A percentile compares a stretch with the other conserved stretches of the same genome.
These are phyloP conservation scores for Phenganax subtilis DNA, from an alignment of 92 coral and sea anemone genomes.

Conservation along the genomic window DNA sequence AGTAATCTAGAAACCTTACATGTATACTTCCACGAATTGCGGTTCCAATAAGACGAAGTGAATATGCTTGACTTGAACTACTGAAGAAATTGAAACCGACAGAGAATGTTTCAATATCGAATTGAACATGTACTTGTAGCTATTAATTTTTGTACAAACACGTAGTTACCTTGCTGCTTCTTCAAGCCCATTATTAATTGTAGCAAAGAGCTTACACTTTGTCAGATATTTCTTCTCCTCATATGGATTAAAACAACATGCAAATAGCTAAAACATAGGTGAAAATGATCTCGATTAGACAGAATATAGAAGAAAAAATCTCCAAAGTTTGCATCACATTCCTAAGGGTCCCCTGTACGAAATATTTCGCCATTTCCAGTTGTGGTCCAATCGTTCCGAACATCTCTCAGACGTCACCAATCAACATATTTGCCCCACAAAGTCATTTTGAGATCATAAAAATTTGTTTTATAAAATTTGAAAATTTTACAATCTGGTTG, in stretches of 20 bases:
- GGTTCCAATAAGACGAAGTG: constrained; percentile 78
- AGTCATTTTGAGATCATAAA: too few species aligned
- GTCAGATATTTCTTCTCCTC: constrained; percentile 68
- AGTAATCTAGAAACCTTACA: constrained; percentile 46
- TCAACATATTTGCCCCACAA: too few species aligned
- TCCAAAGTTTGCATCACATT: not conserved
- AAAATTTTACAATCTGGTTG: too few species aligned
- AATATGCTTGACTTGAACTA: constrained; percentile 40
- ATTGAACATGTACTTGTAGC: not conserved
- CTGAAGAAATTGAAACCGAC: not conserved
- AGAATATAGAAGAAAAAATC: not conserved
- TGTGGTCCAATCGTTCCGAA: too few species aligned
- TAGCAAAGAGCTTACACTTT: constrained; percentile 73
- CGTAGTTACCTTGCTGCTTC: constrained; percentile 25
- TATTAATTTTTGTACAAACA: not conserved
- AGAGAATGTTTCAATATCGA: not conserved
- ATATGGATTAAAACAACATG: constrained; percentile 60
- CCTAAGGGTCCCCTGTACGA: too few species aligned
- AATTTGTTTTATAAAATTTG: too few species aligned
- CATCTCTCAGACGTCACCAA: too few species aligned
- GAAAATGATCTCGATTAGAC: not conserved
- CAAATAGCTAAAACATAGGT: constrained; percentile 50
- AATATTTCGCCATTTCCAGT: too few species aligned
- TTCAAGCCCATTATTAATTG: constrained; percentile 15
- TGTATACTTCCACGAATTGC: constrained; percentile 70